Evolutionary conservation across 2,113 vertebrate species (phyloP).

Genomic region (Elaphurus davidianus): DNA sequence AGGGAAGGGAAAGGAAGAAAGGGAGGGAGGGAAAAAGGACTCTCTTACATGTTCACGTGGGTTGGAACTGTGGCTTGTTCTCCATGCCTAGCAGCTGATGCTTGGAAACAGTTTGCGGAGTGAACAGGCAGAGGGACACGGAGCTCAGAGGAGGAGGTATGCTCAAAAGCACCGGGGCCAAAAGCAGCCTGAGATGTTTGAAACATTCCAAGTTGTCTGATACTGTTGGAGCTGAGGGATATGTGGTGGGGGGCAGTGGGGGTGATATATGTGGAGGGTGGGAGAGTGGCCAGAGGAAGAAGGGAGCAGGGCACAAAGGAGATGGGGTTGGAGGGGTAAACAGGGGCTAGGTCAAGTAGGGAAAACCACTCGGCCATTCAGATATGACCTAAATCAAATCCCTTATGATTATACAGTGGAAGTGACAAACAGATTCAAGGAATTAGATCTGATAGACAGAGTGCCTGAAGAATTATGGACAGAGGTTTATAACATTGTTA

Average conservation of each 20-base stretch:
- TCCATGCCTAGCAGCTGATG: not conserved
- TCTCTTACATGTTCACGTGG: not conserved
- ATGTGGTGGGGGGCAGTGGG: rapidly evolving
- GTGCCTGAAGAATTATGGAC: not conserved
- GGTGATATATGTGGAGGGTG: not conserved
- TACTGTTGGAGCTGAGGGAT: not conserved
- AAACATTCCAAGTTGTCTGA: not conserved
- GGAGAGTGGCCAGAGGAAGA: rapidly evolving
- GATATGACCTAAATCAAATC: not conserved
- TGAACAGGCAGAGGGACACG: not conserved
- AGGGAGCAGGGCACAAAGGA: not conserved
- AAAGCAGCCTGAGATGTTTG: not conserved
- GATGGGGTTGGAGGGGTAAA: not conserved
- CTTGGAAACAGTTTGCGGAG: not conserved
- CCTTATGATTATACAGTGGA: not conserved
- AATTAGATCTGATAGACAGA: not conserved
- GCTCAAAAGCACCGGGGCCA: not conserved
- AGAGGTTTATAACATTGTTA: not conserved
- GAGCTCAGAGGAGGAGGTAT: not conserved
- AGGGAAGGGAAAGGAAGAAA: not conserved
- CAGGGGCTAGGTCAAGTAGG: not conserved
- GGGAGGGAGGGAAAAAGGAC: not conserved
- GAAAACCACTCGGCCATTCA: not conserved
- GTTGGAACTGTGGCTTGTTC: not conserved
- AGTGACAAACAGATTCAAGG: not conserved